Base-by-base conservation (phyloP, 2,113 vertebrate species). In the Indicator indicator region DNA sequence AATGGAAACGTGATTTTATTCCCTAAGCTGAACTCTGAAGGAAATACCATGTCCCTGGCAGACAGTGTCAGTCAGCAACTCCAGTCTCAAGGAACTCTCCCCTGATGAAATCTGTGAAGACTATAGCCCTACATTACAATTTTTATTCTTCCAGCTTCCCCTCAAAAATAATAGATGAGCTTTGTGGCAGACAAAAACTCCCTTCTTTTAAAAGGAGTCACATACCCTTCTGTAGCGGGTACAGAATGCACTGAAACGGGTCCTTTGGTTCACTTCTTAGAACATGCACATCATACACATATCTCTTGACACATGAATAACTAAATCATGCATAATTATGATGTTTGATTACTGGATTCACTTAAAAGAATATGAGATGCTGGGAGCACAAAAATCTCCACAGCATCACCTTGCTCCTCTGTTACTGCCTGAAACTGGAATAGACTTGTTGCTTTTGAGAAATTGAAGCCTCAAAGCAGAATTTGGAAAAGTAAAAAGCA, bases 141-240 rank as follows among this genome's bases (percentile, higher is more conserved):
- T 88, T 90, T 74, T 55, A 55, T 19, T 56, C 26, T 90, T 83
- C 14, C 26, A 72, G 38, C 32, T 73, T 80, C 60, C 68, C 55
- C 63, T 95, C 44, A 85, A 72, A 95, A 91, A 87, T 63, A 87
- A 87, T n/a, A 40, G 26, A 69, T n/a, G 32, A 94, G 23, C 23
- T 77, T 65, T 77, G 48, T 52, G 32, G 36, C 27, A 83, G 44
- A 38, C 20, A 38, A 88, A 91, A 84, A 10, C 7, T 44, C 54
- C 8, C 16, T 62, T 88, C 19, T 65, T 94, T 68, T 60, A 48
- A 71, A 88, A 83, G 36, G 20, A 70, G 18, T 52, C 73, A 46
- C 48, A 78, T 19, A 78, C 19, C 10, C 9, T 68, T 85, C 40
- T 36, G 36, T 36, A 36, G 36, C 8, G 36, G 36, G 36, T 36